Base-by-base conservation (phyloP, 1,140 invertebrate species). In the Apis florea region DNA sequence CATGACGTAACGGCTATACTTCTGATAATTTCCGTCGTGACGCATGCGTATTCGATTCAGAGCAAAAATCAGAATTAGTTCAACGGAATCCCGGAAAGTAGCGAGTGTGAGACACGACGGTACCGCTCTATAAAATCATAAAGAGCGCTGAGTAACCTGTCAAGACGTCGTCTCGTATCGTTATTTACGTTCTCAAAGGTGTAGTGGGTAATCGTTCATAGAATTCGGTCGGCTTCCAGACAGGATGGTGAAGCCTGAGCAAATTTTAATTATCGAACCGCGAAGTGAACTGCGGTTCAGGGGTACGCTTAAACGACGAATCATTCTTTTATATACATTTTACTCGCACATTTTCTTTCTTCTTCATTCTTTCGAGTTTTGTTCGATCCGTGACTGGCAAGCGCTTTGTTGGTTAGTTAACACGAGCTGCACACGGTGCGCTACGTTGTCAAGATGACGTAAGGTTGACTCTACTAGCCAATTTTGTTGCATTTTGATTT, bases 211-310 rank as follows among this genome's bases (percentile, higher is more conserved):
- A 70, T 81, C 53, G 81, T 69, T 40, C 71, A 24, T 79, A 47
- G 68, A 64, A 73, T 79, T 78, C 66, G 75, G 76, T 84, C 69
- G 24, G 63, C 71, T 61, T 79, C 58, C 66, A 82, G 85, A 67
- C 81, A 92, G 84, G 84, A 94, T 94, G 93, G 90, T 90, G 63
- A 94, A 94, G 85, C 91, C 91, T 86, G 95, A 96, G 93, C 96
- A 96, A 91, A 94, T 96, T 89, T 95, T 97, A 91, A 94, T 94
- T 90, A 96, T 96, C 94, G 95, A 96, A 86, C 96, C 96, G 81
- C 95, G 95, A 93, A 95, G 95, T 91, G 96, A 97, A 92, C 94
- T 97, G 71, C 96, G 95, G 94, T 97, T 97, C 93, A 94, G 94
- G 95, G 96, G 96, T 97, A 94, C 90, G 91, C 70, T 82, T 40